Evolutionary conservation across 1,140 invertebrate genomes (phyloP).

Genomic region (Pseudachorutes palmiensis): DNA sequence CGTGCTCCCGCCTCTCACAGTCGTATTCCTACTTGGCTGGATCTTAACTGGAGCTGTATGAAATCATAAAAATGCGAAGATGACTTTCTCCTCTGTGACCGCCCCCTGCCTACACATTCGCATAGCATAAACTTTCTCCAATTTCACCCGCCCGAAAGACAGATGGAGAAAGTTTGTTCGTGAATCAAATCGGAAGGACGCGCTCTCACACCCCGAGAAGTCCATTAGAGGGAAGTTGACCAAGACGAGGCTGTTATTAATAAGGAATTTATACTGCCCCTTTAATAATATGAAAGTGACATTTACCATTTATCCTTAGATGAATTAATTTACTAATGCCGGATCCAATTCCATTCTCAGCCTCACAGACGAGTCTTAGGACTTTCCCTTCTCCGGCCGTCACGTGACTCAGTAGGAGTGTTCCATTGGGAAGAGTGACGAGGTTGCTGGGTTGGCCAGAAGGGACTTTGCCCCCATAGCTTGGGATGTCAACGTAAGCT

Average conservation of each 20-base stretch:
- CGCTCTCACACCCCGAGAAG: too few relatives aligned
- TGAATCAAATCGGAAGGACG: too few relatives aligned
- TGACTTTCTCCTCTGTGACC: background rate
- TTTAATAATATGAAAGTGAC: conserved; percentile 2
- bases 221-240: too few relatives aligned
- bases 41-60: conserved; percentile 42
- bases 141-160: too few relatives aligned
- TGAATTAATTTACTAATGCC: conserved; percentile 51
- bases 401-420: conserved; percentile 45
- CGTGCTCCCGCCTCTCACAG: conserved; percentile 42
- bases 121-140: background rate
- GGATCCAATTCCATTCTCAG: conserved; percentile 49
- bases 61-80: background rate
- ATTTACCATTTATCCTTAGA: conserved; percentile 50
- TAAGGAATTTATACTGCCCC: background rate
- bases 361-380: conserved; percentile 52
- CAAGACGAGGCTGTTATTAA: background rate
- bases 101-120: background rate
- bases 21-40: conserved; percentile 38
- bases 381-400: conserved; percentile 34
- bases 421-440: conserved; percentile 44
- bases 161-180: background rate
- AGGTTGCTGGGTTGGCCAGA: conserved; percentile 12
- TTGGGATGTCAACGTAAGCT: conserved; percentile 36
- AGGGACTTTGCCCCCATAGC: conserved; percentile 2